A percentile compares a stretch with the other conserved stretches of the same genome.
These are phyloP conservation scores for Helicolenus hilgendorfi DNA, from an alignment of 2,797 vertebrate genomes.

Conservation along the genomic window DNA sequence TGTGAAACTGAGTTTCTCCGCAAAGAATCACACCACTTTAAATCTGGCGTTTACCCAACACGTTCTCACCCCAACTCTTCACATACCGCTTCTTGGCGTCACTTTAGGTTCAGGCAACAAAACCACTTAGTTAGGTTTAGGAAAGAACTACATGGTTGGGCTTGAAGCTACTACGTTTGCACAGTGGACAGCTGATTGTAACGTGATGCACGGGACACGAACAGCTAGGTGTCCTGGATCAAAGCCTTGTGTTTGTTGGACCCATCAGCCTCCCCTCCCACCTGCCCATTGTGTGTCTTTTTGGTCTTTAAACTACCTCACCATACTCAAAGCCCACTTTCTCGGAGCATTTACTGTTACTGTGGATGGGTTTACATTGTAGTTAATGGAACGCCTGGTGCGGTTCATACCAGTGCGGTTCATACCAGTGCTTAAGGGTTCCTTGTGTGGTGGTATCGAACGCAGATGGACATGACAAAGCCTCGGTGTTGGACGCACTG, in stretches of 20 bases:
- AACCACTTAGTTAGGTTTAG: neutral
- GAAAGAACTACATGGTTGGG: neutral
- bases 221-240: too few species aligned
- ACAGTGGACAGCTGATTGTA: neutral
- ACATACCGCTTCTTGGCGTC: neutral
- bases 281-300: too few species aligned
- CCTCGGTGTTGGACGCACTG: neutral
- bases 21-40: neutral
- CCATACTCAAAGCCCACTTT: accelerated
- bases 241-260: too few species aligned
- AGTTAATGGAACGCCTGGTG: neutral
- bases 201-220: too few species aligned
- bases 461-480: neutral
- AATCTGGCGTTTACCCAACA: neutral
- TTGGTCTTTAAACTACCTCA: neutral
- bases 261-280: too few species aligned
- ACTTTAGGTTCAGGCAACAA: neutral
- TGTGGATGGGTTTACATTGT: neutral
- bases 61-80: neutral
- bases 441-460: neutral
- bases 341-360: neutral
- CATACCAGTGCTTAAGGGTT: too few species aligned
- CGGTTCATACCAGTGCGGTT: too few species aligned
- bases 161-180: neutral
- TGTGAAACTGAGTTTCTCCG: neutral